These are phyloP conservation scores for Copsychus sechellarum DNA, from an alignment of 2,113 vertebrate species.

Conservation along the genomic window DNA sequence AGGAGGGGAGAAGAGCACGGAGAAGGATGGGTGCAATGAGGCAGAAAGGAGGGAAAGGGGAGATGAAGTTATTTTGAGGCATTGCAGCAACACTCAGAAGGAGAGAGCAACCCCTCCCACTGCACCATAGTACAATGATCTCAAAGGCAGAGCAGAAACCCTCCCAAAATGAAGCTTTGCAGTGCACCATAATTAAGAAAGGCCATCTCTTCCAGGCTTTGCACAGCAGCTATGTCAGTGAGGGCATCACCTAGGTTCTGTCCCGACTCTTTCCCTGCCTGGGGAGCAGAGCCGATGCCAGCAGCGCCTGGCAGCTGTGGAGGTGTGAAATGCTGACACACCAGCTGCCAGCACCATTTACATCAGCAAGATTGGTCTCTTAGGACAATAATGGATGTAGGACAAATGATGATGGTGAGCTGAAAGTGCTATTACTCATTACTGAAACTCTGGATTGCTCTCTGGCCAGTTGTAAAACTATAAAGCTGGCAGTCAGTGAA, in stretches of 20 bases:
- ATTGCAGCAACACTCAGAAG: not conserved
- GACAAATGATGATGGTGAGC: conserved; percentile 78
- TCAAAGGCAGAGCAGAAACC: not conserved
- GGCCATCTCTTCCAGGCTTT: not conserved
- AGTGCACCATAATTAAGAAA: not conserved
- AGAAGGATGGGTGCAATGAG: not conserved
- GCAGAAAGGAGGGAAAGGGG: not conserved
- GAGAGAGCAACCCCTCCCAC: not conserved
- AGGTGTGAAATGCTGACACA: conserved; percentile 66
- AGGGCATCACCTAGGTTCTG: not conserved
- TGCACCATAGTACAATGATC: fast-evolving
- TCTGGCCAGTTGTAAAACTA: conserved; percentile 59
- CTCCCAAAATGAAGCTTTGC: not conserved
- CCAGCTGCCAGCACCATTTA: conserved; percentile 74
- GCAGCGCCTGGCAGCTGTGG: conserved; percentile 22
- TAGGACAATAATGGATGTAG: conserved; percentile 72
- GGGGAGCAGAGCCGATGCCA: not conserved
- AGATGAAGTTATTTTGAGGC: not conserved
- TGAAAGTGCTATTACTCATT: conserved; percentile 74
- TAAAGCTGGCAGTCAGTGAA: conserved; percentile 46
- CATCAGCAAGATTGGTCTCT: conserved; percentile 67
- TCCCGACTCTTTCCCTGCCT: not conserved
- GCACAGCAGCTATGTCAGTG: fast-evolving
- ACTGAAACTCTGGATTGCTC: conserved; percentile 62
- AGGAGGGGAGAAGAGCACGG: not conserved